Conservation (phyloP, 1,140 invertebrate species). For the Dendroctonus valens region DNA sequence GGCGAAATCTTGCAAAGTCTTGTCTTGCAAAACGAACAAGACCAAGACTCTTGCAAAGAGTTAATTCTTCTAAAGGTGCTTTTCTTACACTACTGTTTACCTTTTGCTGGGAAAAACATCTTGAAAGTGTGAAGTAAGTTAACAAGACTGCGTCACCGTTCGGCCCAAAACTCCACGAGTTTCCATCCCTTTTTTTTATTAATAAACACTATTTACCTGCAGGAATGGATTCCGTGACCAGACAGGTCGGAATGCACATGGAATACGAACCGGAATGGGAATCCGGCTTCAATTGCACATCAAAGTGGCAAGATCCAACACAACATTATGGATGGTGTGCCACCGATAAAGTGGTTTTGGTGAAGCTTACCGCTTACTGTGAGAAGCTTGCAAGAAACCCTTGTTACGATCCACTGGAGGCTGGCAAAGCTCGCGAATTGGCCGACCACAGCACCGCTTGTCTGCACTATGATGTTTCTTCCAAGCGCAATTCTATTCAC, state of each 20-base stretch:
- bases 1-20: too few relatives aligned
- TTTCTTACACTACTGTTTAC: too few relatives aligned
- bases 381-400: slow-evolving; percentile 62
- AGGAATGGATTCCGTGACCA: slow-evolving; percentile 79
- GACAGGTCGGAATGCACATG: slow-evolving; percentile 94
- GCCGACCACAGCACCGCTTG: slow-evolving; percentile 74
- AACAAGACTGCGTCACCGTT: too few relatives aligned
- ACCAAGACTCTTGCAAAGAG: too few relatives aligned
- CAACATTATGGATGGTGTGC: slow-evolving; percentile 87
- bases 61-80: too few relatives aligned
- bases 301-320: slow-evolving; percentile 81
- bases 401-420: slow-evolving; percentile 50
- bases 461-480: slow-evolving; percentile 86
- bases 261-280: slow-evolving; percentile 99
- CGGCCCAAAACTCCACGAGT: background rate
- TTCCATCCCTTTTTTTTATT: background rate
- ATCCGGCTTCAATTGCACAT: slow-evolving; percentile 96
- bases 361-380: slow-evolving; percentile 72
- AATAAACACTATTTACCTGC: slow-evolving; percentile 39
- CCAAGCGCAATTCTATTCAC: slow-evolving; percentile 88
- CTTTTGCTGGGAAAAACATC: too few relatives aligned
- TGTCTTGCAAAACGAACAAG: too few relatives aligned
- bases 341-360: slow-evolving; percentile 74
- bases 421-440: slow-evolving; percentile 59
- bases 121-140: too few relatives aligned